phyloP scores from a whole-genome alignment of 2,888 invertebrate species.

The Orchesella flavescens region DNA sequence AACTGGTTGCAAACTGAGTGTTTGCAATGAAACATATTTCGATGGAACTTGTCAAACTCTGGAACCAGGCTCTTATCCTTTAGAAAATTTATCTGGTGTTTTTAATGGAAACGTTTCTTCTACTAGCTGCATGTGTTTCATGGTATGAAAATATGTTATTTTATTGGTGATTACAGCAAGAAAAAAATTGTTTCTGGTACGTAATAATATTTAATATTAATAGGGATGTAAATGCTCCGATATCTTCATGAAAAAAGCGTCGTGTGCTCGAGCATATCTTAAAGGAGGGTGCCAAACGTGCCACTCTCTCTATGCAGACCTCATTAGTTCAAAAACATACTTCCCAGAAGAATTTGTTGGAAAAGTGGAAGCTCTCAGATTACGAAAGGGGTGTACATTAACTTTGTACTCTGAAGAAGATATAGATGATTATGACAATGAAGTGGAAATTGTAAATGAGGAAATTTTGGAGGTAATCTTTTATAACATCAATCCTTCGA shows the following conservation, averaged over 20 bases:
- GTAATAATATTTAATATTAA: too few relatives aligned
- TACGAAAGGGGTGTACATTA: conserved; percentile 43
- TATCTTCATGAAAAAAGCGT: conserved; percentile 31
- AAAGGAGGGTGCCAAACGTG: conserved; percentile 41
- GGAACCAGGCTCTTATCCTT: neutral
- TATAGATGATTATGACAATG: conserved; percentile 24
- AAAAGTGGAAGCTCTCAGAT: conserved; percentile 17
- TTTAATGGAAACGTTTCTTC: neutral
- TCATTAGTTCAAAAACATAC: neutral
- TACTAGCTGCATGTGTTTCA: neutral
- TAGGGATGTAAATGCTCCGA: conserved; percentile 50
- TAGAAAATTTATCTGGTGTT: neutral
- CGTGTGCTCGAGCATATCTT: conserved; percentile 48
- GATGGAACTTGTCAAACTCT: neutral
- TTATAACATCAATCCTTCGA: neutral
- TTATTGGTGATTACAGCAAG: too few relatives aligned
- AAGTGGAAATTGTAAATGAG: neutral
- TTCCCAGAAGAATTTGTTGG: conserved; percentile 1
- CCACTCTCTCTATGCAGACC: conserved; percentile 26
- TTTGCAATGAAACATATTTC: conserved; percentile 27
- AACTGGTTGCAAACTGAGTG: neutral
- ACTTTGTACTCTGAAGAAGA: conserved; percentile 4
- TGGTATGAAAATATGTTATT: neutral
- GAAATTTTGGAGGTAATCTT: conserved; percentile 21
- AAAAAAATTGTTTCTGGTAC: too few relatives aligned